Evolutionary conservation across 2,888 invertebrate genomes (phyloP).

Genomic region (Stenodema calcarata): DNA sequence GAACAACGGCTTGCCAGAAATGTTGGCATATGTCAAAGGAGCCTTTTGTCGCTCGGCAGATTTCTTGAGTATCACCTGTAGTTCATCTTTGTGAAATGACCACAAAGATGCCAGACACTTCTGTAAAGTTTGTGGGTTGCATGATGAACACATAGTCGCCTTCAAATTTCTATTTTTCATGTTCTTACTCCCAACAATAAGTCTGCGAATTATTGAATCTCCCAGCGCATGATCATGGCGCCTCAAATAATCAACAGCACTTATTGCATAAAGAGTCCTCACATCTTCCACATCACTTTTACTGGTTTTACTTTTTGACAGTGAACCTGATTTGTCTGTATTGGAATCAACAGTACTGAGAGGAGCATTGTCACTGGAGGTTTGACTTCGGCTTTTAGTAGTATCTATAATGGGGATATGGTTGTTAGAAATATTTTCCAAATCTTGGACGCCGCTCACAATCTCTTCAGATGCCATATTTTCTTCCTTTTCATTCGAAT

Average conservation of each 20-base stretch:
- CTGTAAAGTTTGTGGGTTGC: slow-evolving; percentile 9
- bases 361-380: neutral
- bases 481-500: neutral
- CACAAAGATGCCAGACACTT: slow-evolving; percentile 5
- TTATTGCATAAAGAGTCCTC: neutral
- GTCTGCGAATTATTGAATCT: slow-evolving; percentile 13
- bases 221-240: slow-evolving; percentile 29
- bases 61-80: neutral
- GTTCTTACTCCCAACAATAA: neutral
- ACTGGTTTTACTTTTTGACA: neutral
- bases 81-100: neutral
- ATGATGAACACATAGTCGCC: slow-evolving; percentile 12
- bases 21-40: neutral
- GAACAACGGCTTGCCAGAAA: slow-evolving; percentile 7
- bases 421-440: neutral
- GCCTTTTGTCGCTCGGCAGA: slow-evolving; percentile 23
- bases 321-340: neutral
- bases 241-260: slow-evolving; percentile 11
- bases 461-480: neutral
- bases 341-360: neutral
- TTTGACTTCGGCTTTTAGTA: neutral
- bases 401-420: neutral
- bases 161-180: neutral
- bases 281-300: neutral
- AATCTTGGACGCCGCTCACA: neutral